Conservation (phyloP, 2,113 vertebrate species). For the Recurvirostra avosetta region DNA sequence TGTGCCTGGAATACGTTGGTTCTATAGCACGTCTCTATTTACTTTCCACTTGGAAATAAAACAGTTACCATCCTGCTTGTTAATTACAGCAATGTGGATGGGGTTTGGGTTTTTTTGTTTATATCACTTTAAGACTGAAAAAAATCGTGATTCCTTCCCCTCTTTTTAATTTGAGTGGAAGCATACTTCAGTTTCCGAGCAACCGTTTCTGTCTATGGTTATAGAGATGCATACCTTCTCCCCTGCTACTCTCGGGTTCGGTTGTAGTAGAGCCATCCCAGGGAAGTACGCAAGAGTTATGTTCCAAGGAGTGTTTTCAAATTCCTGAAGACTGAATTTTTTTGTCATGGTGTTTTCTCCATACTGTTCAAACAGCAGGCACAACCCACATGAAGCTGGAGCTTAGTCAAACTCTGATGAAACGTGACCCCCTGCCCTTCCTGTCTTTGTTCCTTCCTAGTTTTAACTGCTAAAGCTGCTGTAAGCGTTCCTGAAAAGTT, state of each 20-base stretch:
- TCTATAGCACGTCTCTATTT: neutral
- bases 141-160: neutral
- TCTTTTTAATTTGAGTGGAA: neutral
- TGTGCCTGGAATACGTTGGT: neutral
- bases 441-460: slow-evolving; percentile 72
- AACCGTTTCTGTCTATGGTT: neutral
- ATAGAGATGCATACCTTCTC: neutral
- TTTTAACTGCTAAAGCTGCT: slow-evolving; percentile 55
- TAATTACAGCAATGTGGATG: neutral
- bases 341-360: slow-evolving; percentile 13
- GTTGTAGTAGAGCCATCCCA: neutral
- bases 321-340: neutral
- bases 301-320: neutral
- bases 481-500: slow-evolving; percentile 71
- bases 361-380: slow-evolving; percentile 17
- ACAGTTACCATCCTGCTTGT: neutral
- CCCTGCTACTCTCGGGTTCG: rapidly evolving
- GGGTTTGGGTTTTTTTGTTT: neutral
- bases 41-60: neutral
- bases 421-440: slow-evolving; percentile 67
- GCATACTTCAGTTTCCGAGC: neutral
- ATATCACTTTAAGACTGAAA: neutral
- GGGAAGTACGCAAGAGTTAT: neutral
- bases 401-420: slow-evolving; percentile 47
- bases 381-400: slow-evolving; percentile 25